These are phyloP conservation scores for Habroteleia sp. DNA, from an alignment of 2,888 invertebrate species.

Conservation along the genomic window DNA sequence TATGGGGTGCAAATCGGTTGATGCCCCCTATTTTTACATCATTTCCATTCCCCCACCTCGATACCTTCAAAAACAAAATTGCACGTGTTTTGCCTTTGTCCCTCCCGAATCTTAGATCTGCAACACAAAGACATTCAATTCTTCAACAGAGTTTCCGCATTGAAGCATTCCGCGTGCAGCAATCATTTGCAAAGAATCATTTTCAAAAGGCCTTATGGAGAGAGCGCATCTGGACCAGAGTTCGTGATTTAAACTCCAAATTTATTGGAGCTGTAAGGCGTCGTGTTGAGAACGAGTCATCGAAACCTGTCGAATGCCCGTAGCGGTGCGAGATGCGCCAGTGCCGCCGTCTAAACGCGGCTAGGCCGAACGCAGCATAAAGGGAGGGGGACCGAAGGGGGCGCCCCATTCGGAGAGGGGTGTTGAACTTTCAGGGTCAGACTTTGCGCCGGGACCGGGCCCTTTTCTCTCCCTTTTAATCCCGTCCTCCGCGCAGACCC, in stretches of 20 bases:
- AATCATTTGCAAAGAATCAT: no score
- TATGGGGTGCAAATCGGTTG: no score
- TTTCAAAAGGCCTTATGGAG: no score
- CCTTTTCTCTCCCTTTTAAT: conserved; percentile 18
- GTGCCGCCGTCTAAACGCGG: conserved; percentile 63
- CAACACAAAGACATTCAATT: no score
- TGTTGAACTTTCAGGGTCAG: conserved; percentile 80
- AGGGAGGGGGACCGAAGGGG: conserved; percentile 74
- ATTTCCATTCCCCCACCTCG: no score
- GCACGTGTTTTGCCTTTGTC: no score
- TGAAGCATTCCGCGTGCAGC: no score
- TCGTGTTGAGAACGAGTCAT: conserved; percentile 3
- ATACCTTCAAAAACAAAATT: no score
- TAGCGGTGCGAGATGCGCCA: conserved; percentile 66
- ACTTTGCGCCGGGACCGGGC: conserved; percentile 50
- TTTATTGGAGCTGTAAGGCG: background rate
- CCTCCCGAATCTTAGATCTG: no score
- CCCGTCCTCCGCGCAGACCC: conserved; percentile 45
- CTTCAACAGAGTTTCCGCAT: no score
- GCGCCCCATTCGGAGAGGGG: conserved; percentile 68
- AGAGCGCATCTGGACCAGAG: no score
- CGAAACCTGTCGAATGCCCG: conserved; percentile 49
- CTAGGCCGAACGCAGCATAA: conserved; percentile 78
- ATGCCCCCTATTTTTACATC: no score
- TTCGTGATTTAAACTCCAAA: conserved; percentile 43